Evolutionary conservation across 2,888 invertebrate species (phyloP).

Genomic region (Myopa tessellatipennis): DNA sequence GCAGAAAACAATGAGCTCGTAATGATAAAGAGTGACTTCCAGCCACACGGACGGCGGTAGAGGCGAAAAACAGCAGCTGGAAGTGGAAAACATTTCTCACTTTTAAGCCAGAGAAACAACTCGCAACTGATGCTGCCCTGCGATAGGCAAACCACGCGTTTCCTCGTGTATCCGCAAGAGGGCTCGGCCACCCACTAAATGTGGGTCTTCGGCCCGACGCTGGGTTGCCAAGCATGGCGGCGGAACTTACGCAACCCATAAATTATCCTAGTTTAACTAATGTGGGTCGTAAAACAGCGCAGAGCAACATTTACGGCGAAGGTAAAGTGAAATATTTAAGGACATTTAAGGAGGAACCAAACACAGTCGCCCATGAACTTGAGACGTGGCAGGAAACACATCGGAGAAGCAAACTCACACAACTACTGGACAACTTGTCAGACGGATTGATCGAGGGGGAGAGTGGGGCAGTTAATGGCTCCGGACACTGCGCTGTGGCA

Average conservation of each 20-base stretch:
- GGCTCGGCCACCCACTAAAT: neutral
- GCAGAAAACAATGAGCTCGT: conserved; percentile 35
- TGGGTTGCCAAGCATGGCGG: conserved; percentile 18
- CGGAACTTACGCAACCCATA: conserved; percentile 45
- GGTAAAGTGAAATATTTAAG: conserved; percentile 35
- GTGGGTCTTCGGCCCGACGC: neutral
- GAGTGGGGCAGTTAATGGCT: neutral
- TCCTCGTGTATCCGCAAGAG: neutral
- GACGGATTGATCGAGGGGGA: neutral
- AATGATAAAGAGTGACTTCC: conserved; percentile 36
- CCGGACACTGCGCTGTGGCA: too few species aligned
- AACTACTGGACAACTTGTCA: neutral
- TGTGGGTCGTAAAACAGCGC: conserved; percentile 53
- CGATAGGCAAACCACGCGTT: neutral
- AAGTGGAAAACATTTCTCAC: conserved; percentile 53
- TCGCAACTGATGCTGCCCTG: conserved; percentile 52
- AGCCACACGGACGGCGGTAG: neutral
- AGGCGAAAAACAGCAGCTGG: conserved; percentile 50
- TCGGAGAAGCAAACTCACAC: neutral
- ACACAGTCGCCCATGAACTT: neutral
- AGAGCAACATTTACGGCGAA: conserved; percentile 41
- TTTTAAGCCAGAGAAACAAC: conserved; percentile 54
- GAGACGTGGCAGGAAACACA: neutral
- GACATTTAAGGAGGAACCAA: conserved; percentile 27
- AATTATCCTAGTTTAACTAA: conserved; percentile 54